Evolutionary conservation across 2,113 vertebrate species (phyloP), one percentile per base, ranked within the genome.

Genomic region (Calonectris borealis): DNA sequence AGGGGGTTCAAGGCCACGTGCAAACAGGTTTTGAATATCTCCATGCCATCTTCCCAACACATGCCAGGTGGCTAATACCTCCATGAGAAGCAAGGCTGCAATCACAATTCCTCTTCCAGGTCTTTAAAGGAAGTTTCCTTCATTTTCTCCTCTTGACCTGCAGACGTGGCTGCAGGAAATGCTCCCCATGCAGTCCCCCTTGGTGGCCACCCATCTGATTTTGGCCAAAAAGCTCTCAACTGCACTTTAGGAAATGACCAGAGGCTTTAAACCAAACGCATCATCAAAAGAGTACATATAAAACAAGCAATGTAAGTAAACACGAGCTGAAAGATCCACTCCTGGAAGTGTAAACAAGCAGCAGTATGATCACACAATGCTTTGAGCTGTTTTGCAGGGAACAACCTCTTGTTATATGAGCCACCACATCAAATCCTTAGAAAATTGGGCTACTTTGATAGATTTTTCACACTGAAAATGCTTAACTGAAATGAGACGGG

Each of bases 161-260:
- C 38, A 66, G 20, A 18, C 2, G 0, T 1, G 3, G 21, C 42
- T 44, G n/a, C 42, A 71, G 36, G 16, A 25, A 16, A 42, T 16
- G 4, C 5, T 26, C 32, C 7, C 40, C 38, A 0, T 2, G 11
- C 15, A 72, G 31, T 34, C 44, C 12, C 4, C 13, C 25, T 49
- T n/a, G 34, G 9, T 40, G 24, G 16, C 20, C 58, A 71, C 11
- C 32, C 16, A 13, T 16, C 29, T n/a, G 14, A 40, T 83, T 88
- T 70, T 58, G 19, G 36, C 42, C 24, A 42, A 15, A 6, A 49
- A 69, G 6, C 16, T 61, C 60, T 62, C 49, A 29, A 15, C 20
- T 8, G 11, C n/a, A 44, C 32, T 57, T 55, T 4, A 16, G 26
- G 14, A 80, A 79, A 66, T 11, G 21, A 57, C 12, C 26, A 76